Percentiles rank a stretch among this genome's conserved stretches.
Conservation (phyloP, 1,140 invertebrate genomes). For the Ostrea denselamellosa region DNA sequence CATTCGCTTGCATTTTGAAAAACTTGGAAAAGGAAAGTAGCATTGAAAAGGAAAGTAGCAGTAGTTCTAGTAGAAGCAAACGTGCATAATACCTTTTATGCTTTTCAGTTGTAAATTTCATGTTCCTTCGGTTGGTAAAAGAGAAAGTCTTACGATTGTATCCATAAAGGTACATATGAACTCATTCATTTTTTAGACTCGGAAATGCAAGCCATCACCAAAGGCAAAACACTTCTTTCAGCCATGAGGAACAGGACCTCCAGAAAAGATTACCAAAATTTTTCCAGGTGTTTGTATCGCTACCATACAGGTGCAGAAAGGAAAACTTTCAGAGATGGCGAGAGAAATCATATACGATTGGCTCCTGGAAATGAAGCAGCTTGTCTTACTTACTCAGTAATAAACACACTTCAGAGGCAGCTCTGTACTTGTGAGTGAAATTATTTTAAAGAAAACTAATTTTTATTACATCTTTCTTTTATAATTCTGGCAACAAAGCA, state of each 20-base stretch:
- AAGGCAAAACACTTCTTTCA: background rate
- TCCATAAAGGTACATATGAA: too few relatives aligned
- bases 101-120: too few relatives aligned
- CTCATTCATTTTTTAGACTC: too few relatives aligned
- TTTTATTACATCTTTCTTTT: too few relatives aligned
- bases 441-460: background rate
- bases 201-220: background rate
- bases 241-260: background rate
- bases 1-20: too few relatives aligned
- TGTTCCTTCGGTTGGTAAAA: too few relatives aligned
- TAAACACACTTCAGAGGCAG: conserved; percentile 16
- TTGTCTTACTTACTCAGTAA: background rate
- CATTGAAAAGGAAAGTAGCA: too few relatives aligned
- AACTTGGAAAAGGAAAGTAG: too few relatives aligned
- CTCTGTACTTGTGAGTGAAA: background rate
- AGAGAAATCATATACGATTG: background rate
- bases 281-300: background rate
- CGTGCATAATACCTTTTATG: too few relatives aligned
- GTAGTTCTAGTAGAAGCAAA: too few relatives aligned
- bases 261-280: background rate
- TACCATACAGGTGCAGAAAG: background rate
- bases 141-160: too few relatives aligned
- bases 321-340: background rate
- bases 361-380: background rate
- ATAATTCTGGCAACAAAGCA: too few relatives aligned